Conservation (phyloP, 2,888 invertebrate species). For the Dichetophora obliterata region DNA sequence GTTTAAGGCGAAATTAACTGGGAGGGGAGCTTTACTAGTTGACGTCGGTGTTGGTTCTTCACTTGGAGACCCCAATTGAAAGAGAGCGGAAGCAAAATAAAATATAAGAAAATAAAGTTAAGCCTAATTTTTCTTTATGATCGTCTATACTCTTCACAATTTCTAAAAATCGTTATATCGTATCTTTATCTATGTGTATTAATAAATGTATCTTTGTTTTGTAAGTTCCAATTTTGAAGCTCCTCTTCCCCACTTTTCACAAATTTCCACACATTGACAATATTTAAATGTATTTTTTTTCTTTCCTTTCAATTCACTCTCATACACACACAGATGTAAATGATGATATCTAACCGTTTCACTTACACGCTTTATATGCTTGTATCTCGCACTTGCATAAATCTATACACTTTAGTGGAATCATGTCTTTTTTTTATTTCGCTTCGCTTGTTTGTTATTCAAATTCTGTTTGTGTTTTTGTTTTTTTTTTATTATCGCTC, state of each 20-base stretch:
- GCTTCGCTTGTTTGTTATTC: conserved; percentile 52
- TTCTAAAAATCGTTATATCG: no score
- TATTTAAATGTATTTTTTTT: conserved; percentile 54
- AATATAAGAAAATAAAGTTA: no score
- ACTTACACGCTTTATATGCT: neutral
- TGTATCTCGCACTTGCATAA: neutral
- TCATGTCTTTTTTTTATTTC: conserved; percentile 20
- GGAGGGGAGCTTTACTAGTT: no score
- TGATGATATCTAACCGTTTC: conserved; percentile 16
- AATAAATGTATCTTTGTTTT: no score
- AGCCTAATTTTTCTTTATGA: no score
- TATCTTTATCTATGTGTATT: no score
- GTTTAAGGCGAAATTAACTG: neutral
- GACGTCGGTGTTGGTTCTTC: no score
- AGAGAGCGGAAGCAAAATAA: no score
- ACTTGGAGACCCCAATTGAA: no score
- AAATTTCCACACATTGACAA: conserved; percentile 18
- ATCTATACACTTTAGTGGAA: neutral
- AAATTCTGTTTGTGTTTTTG: conserved; percentile 52
- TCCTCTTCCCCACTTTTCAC: conserved; percentile 24
- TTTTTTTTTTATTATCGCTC: neutral
- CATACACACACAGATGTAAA: conserved; percentile 7
- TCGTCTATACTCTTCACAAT: no score
- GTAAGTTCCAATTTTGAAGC: neutral
- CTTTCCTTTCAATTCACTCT: no score